A percentile compares a stretch with the other conserved stretches of the same genome.
Conservation (phyloP, 2,113 vertebrate species). For the Garra rufa region DNA sequence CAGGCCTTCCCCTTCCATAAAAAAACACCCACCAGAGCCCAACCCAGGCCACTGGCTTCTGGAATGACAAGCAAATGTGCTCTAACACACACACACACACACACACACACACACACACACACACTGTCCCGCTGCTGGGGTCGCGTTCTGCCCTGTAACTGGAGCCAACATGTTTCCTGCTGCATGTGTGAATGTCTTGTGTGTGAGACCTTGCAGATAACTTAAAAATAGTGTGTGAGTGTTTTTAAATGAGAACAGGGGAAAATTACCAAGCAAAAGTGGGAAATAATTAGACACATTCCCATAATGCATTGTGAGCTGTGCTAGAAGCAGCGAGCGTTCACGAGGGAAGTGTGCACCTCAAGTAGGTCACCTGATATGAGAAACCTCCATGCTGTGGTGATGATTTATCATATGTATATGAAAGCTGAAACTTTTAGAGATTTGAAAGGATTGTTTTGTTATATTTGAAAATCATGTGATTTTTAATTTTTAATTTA, state of each 20-base stretch:
- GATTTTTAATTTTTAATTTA: no score
- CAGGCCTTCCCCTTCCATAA: conserved; percentile 26
- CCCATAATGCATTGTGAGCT: conserved; percentile 13
- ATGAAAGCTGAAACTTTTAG: neutral
- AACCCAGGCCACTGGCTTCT: conserved; percentile 12
- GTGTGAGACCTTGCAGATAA: neutral
- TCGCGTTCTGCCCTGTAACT: conserved; percentile 30
- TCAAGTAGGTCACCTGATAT: conserved; percentile 16
- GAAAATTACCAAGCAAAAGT: neutral
- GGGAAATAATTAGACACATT: neutral
- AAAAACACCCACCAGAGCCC: conserved; percentile 24
- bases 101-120: conserved; percentile 22
- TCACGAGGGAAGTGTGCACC: conserved; percentile 31
- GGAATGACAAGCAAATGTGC: conserved; percentile 32
- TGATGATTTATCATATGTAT: neutral
- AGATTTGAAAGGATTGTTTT: no score
- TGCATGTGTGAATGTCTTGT: conserved; percentile 29
- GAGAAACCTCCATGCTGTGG: neutral
- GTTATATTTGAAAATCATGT: neutral
- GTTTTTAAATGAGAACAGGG: neutral
- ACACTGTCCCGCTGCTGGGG: conserved; percentile 10
- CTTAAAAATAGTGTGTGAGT: neutral
- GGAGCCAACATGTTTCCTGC: conserved; percentile 41
- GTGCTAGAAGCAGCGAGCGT: neutral
- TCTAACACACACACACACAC: neutral